Percentiles rank a stretch among this genome's conserved stretches.
Evolutionary conservation across 2,888 invertebrate genomes (phyloP).

Genomic region (Macaria liturata): DNA sequence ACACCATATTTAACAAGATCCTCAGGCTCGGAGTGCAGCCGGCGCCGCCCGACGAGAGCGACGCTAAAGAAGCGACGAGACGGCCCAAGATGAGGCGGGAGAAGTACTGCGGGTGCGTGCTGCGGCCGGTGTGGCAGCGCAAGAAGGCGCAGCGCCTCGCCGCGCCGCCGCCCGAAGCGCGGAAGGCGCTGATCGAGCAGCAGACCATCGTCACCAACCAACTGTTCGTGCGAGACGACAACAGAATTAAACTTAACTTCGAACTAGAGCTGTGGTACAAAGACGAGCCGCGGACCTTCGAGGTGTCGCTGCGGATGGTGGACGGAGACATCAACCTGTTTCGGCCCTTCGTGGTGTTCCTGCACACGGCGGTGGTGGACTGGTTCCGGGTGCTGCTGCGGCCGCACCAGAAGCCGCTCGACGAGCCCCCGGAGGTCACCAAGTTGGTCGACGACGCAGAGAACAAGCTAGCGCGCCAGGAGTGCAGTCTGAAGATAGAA

Average conservation of each 20-base stretch:
- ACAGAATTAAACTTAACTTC: constrained; percentile 43
- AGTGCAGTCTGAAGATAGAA: constrained; percentile 1
- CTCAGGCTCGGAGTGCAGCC: constrained; percentile 46
- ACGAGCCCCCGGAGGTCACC: not conserved
- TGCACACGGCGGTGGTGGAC: constrained; percentile 43
- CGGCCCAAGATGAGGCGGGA: constrained; percentile 29
- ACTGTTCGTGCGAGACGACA: not conserved
- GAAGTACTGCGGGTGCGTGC: constrained; percentile 44
- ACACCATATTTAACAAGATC: constrained; percentile 52
- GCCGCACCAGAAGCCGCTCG: constrained; percentile 37
- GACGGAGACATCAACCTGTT: constrained; percentile 48
- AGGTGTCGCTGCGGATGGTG: constrained; percentile 37
- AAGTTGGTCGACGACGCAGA: not conserved
- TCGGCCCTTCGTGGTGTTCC: constrained; percentile 58
- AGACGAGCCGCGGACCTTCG: constrained; percentile 39
- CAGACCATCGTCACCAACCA: constrained; percentile 5
- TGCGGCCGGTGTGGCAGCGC: constrained; percentile 55
- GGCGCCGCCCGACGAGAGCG: not conserved
- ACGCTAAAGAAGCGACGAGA: not conserved
- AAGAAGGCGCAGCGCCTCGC: not conserved
- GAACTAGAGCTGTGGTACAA: constrained; percentile 45
- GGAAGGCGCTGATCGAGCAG: constrained; percentile 31
- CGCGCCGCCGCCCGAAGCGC: constrained; percentile 10
- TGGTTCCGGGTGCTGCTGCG: constrained; percentile 52
- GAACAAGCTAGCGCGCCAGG: not conserved